These are phyloP conservation scores for Ellobius talpinus DNA, from an alignment of 2,113 vertebrate species.

Conservation along the genomic window DNA sequence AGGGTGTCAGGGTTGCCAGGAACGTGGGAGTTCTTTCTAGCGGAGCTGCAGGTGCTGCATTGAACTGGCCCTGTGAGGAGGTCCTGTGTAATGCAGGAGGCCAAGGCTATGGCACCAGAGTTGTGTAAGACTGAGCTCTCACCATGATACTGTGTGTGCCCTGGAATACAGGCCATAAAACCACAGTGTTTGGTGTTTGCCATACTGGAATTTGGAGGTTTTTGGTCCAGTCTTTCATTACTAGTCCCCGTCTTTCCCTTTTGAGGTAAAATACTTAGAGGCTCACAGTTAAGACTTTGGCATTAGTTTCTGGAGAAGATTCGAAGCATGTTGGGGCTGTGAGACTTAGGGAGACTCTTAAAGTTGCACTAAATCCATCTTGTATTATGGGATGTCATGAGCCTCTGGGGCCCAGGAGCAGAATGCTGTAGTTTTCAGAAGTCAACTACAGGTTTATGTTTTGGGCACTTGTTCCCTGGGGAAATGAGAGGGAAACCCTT, in stretches of 20 bases:
- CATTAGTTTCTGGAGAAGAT: neutral
- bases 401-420: neutral
- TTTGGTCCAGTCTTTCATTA: neutral
- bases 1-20: neutral
- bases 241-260: neutral
- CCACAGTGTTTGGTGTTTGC: neutral
- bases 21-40: neutral
- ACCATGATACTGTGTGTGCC: neutral
- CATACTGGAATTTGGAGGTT: neutral
- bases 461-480: neutral
- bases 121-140: neutral
- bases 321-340: neutral
- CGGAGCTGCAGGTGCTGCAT: neutral
- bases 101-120: neutral
- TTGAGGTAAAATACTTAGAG: neutral
- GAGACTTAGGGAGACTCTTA: neutral
- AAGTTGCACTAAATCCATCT: neutral
- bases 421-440: neutral
- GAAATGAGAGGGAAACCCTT: neutral
- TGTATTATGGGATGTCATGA: neutral
- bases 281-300: neutral
- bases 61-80: neutral
- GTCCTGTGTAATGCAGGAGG: neutral
- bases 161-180: neutral
- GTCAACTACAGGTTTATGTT: neutral